Conservation (phyloP, 2,888 invertebrate genomes). For the Caenorhabditis panamensis region DNA sequence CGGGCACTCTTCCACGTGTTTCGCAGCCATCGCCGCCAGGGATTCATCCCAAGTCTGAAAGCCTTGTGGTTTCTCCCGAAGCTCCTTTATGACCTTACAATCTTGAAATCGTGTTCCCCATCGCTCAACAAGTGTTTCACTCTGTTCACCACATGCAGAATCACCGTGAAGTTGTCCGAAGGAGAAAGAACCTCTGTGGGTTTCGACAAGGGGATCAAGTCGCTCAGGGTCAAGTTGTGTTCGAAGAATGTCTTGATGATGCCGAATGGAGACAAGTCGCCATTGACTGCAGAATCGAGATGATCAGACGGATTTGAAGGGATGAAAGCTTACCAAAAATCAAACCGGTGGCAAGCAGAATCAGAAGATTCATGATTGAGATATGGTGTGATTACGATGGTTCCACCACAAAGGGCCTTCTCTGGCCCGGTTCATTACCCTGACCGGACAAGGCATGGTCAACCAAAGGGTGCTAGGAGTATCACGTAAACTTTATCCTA, state of each 20-base stretch:
- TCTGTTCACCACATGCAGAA: not conserved
- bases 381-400: not conserved
- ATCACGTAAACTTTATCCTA: not conserved
- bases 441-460: not conserved
- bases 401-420: not conserved
- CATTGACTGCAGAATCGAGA: too few relatives aligned
- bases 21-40: not conserved
- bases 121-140: not conserved
- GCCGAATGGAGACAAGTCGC: not conserved
- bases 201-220: not conserved
- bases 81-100: not conserved
- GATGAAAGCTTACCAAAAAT: conserved; percentile 1
- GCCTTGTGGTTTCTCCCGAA: not conserved
- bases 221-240: not conserved
- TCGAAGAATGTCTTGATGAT: too few relatives aligned
- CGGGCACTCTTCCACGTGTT: not conserved
- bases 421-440: conserved; percentile 17
- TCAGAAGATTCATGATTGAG: conserved; percentile 18
- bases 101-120: not conserved
- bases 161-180: not conserved
- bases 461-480: not conserved
- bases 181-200: not conserved
- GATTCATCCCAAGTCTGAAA: conserved; percentile 8
- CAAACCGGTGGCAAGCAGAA: conserved; percentile 11
- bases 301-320: not conserved